Conservation (phyloP, 1,140 invertebrate genomes). For the Palaemon carinicauda region DNA sequence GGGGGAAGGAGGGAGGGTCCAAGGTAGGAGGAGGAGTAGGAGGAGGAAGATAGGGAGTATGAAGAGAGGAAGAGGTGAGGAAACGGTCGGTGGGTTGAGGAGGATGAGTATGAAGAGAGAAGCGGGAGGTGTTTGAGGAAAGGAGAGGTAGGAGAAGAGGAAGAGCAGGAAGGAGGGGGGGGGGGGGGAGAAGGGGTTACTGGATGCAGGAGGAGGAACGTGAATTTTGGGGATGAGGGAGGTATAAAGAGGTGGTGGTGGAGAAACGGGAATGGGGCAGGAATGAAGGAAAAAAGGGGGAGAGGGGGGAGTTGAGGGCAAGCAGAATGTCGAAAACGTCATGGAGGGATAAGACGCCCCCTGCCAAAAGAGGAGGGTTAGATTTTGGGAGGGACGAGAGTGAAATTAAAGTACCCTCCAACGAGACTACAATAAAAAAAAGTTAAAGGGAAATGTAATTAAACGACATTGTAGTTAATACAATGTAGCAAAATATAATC, state of each 20-base stretch:
- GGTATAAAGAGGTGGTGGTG: not conserved
- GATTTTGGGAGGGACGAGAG: not conserved
- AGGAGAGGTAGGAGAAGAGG: not conserved
- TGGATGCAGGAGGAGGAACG: not conserved
- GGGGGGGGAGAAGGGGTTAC: not conserved
- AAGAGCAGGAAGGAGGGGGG: not conserved
- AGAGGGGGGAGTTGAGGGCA: not conserved
- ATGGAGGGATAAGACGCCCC: not conserved
- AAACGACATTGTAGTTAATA: not conserved
- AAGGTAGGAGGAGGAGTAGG: not conserved
- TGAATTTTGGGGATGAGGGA: not conserved
- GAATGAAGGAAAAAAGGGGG: not conserved
- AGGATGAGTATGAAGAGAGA: not conserved
- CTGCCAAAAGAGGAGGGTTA: not conserved
- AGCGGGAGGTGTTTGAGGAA: not conserved
- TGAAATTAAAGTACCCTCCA: not conserved
- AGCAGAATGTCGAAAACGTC: not conserved
- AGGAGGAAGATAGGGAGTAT: not conserved
- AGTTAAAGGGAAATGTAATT: not conserved
- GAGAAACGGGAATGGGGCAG: not conserved
- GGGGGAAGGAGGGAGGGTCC: too few relatives aligned
- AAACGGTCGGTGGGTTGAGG: too few relatives aligned
- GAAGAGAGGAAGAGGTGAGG: not conserved
- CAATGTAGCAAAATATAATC: not conserved
- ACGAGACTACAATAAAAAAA: not conserved